Evolutionary conservation across 2,113 vertebrate species (phyloP).

Genomic region (Plestiodon gilberti): DNA sequence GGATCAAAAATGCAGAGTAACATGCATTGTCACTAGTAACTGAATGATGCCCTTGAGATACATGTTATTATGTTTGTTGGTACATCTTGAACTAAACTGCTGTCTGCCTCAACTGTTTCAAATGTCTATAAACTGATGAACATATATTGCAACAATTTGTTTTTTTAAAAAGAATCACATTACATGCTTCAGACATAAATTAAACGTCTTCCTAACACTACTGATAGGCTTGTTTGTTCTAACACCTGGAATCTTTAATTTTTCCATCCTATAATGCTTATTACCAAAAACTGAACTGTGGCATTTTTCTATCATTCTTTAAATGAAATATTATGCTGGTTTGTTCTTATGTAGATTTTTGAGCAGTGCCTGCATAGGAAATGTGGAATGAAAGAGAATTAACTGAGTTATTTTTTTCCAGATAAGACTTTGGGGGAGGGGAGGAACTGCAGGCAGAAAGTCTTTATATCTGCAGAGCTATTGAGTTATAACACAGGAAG

Average conservation of each 20-base stretch:
- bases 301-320: background rate
- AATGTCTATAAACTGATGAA: background rate
- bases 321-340: background rate
- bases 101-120: slow-evolving; percentile 28
- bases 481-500: background rate
- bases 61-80: rapidly evolving
- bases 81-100: background rate
- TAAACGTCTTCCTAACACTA: background rate
- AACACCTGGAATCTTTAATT: background rate
- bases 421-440: background rate
- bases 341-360: background rate
- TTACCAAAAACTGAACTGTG: rapidly evolving
- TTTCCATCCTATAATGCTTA: rapidly evolving
- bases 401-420: background rate
- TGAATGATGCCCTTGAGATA: background rate
- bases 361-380: background rate
- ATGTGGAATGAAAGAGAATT: background rate
- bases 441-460: background rate
- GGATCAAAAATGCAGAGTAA: background rate
- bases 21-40: background rate
- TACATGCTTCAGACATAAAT: background rate
- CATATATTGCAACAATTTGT: background rate
- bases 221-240: background rate
- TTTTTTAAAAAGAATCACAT: slow-evolving; percentile 11
- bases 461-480: slow-evolving; percentile 13